These are phyloP conservation scores for Sebastes itinus DNA, from an alignment of 2,797 vertebrate species.

Conservation along the genomic window DNA sequence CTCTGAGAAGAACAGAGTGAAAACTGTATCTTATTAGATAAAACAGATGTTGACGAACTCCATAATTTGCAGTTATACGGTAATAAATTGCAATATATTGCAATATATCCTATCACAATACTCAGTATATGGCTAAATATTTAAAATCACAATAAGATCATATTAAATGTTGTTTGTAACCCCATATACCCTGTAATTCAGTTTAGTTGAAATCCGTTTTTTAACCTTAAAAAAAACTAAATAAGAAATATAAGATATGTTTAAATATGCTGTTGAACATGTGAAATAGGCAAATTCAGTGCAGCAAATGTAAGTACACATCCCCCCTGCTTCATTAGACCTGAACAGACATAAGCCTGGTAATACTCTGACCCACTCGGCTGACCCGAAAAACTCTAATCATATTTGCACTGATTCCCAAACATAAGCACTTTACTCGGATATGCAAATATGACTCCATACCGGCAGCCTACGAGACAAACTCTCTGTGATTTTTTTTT, in stretches of 20 bases:
- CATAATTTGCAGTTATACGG: no score
- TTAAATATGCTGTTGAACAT: conserved; percentile 18
- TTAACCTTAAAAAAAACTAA: neutral
- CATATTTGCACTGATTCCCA: conserved; percentile 60
- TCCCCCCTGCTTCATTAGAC: conserved; percentile 41
- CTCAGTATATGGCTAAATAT: no score
- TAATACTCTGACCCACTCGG: conserved; percentile 58
- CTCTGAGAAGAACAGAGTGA: no score
- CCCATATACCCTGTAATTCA: neutral
- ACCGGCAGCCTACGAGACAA: conserved; percentile 58
- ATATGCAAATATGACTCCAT: conserved; percentile 71
- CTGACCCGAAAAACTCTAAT: conserved; percentile 68
- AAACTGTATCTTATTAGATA: no score
- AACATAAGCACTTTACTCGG: conserved; percentile 65
- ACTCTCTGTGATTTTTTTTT: conserved; percentile 56
- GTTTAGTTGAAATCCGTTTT: neutral
- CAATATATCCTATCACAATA: no score
- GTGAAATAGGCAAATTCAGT: conserved; percentile 12
- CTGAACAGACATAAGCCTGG: conserved; percentile 57
- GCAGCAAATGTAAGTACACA: conserved; percentile 29
- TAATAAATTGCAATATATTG: no score
- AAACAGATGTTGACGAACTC: no score
- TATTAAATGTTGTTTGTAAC: neutral
- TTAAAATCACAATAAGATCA: no score
- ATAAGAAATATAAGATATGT: neutral